Conservation (phyloP, 2,113 vertebrate species). For the Lonchura striata region DNA sequence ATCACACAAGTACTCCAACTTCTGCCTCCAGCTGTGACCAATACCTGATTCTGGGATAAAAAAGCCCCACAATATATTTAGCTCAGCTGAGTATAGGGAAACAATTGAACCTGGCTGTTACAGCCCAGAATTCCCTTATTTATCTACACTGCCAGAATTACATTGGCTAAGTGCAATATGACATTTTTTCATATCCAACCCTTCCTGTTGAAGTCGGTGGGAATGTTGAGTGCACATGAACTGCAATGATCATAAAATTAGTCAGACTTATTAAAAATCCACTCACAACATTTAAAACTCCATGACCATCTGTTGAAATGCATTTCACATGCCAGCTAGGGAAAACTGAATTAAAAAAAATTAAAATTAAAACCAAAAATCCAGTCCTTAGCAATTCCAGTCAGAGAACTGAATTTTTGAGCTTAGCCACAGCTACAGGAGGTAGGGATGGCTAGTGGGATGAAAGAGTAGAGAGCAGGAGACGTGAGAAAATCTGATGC, state of each 20-base stretch:
- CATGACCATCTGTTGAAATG: slow-evolving; percentile 56
- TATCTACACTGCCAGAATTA: neutral
- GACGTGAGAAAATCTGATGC: neutral
- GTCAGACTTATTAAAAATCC: slow-evolving; percentile 68
- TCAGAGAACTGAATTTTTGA: neutral
- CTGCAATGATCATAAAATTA: slow-evolving; percentile 59
- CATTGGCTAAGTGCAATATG: neutral
- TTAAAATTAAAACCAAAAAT: neutral
- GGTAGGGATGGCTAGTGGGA: neutral
- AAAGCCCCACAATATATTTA: neutral
- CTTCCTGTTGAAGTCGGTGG: neutral
- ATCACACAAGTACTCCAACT: neutral
- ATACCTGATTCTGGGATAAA: neutral
- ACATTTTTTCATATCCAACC: neutral
- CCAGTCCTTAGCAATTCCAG: neutral
- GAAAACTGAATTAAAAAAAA: neutral
- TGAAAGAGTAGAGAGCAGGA: neutral
- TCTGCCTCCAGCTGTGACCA: neutral
- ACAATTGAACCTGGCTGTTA: neutral
- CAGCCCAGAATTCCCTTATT: neutral
- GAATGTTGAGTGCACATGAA: slow-evolving; percentile 22
- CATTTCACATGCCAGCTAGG: slow-evolving; percentile 11
- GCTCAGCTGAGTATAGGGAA: neutral
- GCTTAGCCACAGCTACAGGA: neutral
- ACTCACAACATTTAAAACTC: slow-evolving; percentile 49